Percentiles rank a stretch among this genome's conserved stretches.
Evolutionary conservation across 2,113 vertebrate genomes (phyloP).

Genomic region (Columba livia): DNA sequence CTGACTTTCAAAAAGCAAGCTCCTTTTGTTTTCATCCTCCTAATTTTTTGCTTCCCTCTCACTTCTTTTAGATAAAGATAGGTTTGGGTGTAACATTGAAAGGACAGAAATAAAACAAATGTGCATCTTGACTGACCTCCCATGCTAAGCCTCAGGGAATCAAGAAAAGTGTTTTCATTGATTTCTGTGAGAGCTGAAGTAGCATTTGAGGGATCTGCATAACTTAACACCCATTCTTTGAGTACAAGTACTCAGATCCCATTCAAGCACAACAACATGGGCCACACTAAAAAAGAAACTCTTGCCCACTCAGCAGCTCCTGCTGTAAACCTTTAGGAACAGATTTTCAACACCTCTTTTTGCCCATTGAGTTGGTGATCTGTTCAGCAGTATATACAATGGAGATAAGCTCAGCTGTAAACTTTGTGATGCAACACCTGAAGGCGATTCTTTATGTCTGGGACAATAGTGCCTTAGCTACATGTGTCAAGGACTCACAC

Average conservation of each 20-base stretch:
- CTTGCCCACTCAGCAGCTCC: background rate
- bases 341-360: background rate
- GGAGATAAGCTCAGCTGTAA: background rate
- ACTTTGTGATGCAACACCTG: background rate
- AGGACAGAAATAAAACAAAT: background rate
- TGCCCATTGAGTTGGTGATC: background rate
- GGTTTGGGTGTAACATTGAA: fast-evolving
- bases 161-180: background rate
- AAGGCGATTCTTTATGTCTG: background rate
- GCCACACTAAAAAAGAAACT: background rate
- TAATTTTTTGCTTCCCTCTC: background rate
- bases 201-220: background rate
- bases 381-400: background rate
- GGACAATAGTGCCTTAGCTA: background rate
- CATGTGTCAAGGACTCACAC: background rate
- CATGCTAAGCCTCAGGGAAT: background rate
- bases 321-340: background rate
- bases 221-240: background rate
- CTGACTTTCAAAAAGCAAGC: background rate
- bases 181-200: background rate
- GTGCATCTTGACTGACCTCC: background rate
- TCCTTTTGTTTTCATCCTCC: background rate
- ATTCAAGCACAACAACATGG: background rate
- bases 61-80: background rate
- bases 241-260: background rate